Percentiles rank a stretch among this genome's conserved stretches.
phyloP scores from a whole-genome alignment of 2,888 invertebrate genomes.

The Caenorhabditis sp. region DNA sequence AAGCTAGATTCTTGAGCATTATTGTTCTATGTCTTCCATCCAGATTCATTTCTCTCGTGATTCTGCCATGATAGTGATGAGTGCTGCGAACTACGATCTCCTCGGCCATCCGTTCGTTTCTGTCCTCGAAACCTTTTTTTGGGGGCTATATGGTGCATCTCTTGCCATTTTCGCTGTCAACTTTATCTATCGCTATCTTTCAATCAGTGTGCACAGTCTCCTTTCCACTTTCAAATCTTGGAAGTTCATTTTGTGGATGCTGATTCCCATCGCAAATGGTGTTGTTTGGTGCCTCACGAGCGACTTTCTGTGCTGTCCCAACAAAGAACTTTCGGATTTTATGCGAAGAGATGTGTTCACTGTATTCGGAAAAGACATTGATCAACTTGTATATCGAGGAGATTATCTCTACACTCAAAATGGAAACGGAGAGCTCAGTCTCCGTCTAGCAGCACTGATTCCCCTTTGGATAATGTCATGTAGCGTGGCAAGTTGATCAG shows the following conservation, averaged over 20 bases:
- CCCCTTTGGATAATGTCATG: no score
- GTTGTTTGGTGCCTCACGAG: conserved; percentile 16
- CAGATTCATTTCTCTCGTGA: neutral
- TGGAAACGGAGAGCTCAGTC: neutral
- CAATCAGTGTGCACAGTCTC: neutral
- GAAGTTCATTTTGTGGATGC: neutral
- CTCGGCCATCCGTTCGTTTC: neutral
- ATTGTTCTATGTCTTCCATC: no score
- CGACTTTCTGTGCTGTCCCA: conserved; percentile 11
- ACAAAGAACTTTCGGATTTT: conserved; percentile 22
- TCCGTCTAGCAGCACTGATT: no score
- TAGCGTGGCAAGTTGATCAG: no score
- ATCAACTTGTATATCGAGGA: conserved; percentile 24
- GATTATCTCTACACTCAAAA: conserved; percentile 14
- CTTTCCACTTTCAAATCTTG: neutral
- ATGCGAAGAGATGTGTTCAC: conserved; percentile 5
- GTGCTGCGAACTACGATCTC: neutral
- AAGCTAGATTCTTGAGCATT: no score
- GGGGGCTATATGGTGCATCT: neutral
- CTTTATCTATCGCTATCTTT: conserved; percentile 17
- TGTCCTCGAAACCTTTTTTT: neutral
- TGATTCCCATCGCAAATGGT: conserved; percentile 18
- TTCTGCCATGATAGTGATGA: neutral
- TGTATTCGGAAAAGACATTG: conserved; percentile 23
- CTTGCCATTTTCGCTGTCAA: conserved; percentile 6